Evolutionary conservation across 1,140 invertebrate genomes (phyloP).

Genomic region (Hylaeus volcanicus): DNA sequence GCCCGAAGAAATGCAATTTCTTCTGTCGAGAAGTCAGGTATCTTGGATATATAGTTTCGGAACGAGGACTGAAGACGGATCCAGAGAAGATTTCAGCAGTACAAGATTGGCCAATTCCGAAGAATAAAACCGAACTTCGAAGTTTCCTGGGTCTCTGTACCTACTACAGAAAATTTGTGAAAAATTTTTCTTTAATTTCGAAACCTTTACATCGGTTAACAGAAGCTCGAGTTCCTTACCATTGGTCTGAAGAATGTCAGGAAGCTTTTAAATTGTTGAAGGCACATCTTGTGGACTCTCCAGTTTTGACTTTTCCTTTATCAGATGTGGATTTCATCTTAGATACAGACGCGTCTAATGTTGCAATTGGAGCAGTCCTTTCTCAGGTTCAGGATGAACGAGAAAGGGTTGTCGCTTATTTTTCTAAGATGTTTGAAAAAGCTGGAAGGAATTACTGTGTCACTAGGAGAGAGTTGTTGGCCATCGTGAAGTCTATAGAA

Average conservation of each 20-base stretch:
- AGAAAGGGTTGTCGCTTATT: neutral
- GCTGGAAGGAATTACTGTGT: neutral
- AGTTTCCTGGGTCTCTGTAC: conserved; percentile 7
- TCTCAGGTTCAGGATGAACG: neutral
- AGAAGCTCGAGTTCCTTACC: neutral
- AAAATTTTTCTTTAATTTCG: neutral
- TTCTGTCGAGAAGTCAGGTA: conserved; percentile 27
- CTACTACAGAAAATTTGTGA: conserved; percentile 16
- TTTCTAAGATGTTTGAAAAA: too few species aligned
- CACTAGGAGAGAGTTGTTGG: neutral
- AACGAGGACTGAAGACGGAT: conserved; percentile 9
- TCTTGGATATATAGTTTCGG: conserved; percentile 28
- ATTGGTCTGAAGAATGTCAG: neutral
- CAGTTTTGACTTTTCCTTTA: neutral
- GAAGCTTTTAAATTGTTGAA: neutral
- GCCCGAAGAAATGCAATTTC: neutral
- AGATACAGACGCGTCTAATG: neutral
- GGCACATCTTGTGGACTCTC: neutral
- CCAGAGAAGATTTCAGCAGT: conserved; percentile 24
- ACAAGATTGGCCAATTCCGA: conserved; percentile 1
- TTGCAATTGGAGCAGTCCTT: neutral
- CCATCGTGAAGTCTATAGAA: neutral
- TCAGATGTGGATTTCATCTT: neutral
- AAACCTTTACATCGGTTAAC: neutral
- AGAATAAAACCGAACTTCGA: conserved; percentile 1